phyloP scores from a whole-genome alignment of 2,888 invertebrate species.

The Limnephilus rhombicus region DNA sequence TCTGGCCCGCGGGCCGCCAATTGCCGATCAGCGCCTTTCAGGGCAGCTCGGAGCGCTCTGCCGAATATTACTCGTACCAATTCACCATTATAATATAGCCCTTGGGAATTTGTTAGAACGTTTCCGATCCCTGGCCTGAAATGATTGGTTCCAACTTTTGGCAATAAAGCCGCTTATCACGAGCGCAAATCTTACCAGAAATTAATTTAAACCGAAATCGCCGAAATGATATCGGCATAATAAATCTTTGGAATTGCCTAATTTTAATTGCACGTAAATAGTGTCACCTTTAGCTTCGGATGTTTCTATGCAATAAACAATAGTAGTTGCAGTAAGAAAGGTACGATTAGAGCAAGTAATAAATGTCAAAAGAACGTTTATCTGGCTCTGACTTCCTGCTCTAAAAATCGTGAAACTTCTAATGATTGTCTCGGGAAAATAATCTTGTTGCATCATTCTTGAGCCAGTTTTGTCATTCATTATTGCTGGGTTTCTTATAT shows the following conservation, averaged over 20 bases:
- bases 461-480: constrained; percentile 28
- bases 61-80: too few species aligned
- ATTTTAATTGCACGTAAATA: not conserved
- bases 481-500: not conserved
- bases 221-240: not conserved
- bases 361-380: constrained; percentile 21
- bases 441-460: constrained; percentile 5
- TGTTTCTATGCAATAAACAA: not conserved
- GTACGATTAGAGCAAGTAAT: not conserved
- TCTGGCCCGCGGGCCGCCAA: too few species aligned
- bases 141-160: not conserved
- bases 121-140: not conserved
- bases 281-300: not conserved
- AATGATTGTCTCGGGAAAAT: constrained; percentile 28
- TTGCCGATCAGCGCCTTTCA: too few species aligned
- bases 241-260: not conserved
- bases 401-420: constrained; percentile 21
- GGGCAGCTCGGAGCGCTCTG: too few species aligned
- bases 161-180: not conserved
- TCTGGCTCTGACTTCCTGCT: constrained; percentile 5
- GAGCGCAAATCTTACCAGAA: not conserved
- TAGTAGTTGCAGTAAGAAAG: not conserved
- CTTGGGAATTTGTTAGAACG: not conserved
- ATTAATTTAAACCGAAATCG: not conserved
- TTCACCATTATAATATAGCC: not conserved